These are phyloP conservation scores for Portevinia maculata DNA, from an alignment of 2,888 invertebrate genomes.

Conservation along the genomic window DNA sequence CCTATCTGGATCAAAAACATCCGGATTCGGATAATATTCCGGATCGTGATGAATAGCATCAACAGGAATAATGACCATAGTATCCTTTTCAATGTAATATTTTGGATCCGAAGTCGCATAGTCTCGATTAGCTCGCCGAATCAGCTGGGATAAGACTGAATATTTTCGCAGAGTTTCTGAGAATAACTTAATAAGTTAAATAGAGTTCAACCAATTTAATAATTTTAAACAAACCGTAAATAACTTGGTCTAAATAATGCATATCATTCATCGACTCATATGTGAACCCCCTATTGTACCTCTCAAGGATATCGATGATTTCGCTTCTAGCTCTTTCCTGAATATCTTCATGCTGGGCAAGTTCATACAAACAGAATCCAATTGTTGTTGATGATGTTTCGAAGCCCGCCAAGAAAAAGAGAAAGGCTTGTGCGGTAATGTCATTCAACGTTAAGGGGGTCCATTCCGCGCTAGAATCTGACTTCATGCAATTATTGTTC, in stretches of 20 bases:
- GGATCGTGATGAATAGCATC: constrained; percentile 80
- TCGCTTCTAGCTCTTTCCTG: constrained; percentile 77
- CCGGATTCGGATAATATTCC: constrained; percentile 82
- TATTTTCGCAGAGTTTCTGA: constrained; percentile 85
- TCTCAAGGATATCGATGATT: constrained; percentile 64
- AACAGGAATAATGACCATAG: constrained; percentile 83
- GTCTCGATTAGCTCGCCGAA: constrained; percentile 57
- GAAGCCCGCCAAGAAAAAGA: constrained; percentile 84
- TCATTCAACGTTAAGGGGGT: constrained; percentile 75
- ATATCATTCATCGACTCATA: constrained; percentile 79
- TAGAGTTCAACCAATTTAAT: neutral
- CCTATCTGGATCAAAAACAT: constrained; percentile 82
- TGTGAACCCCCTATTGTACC: constrained; percentile 76
- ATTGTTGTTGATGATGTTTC: constrained; percentile 86
- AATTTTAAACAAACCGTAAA: constrained; percentile 77
- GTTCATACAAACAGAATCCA: constrained; percentile 82
- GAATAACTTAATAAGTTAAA: constrained; percentile 4
- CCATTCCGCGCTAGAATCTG: constrained; percentile 66
- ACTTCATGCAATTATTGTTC: constrained; percentile 80
- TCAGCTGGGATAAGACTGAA: constrained; percentile 82
- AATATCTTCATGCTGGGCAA: constrained; percentile 78
- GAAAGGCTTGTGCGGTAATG: constrained; percentile 80
- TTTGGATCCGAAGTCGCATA: constrained; percentile 79
- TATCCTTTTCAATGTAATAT: constrained; percentile 83
- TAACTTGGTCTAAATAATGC: constrained; percentile 78